These are phyloP conservation scores for Myotis findleyi DNA, from an alignment of 2,797 vertebrate genomes.

Conservation along the genomic window DNA sequence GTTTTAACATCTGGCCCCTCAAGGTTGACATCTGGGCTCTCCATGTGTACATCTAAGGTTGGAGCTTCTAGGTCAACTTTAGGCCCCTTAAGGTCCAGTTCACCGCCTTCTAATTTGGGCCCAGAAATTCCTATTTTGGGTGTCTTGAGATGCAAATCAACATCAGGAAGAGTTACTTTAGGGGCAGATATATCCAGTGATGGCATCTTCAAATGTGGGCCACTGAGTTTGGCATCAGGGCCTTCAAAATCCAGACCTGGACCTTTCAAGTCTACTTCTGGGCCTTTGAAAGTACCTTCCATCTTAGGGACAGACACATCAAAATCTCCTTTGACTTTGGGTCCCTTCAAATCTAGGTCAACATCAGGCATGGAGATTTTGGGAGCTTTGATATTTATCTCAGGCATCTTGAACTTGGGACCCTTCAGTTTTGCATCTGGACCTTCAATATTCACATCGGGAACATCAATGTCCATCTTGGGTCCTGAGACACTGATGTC, in stretches of 20 bases:
- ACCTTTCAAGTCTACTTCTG: slow-evolving; percentile 80
- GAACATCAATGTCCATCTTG: slow-evolving; percentile 64
- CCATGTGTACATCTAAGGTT: slow-evolving; percentile 74
- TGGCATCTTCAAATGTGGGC: slow-evolving; percentile 82
- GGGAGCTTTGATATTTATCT: slow-evolving; percentile 78
- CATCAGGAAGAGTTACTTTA: slow-evolving; percentile 80
- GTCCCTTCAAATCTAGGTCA: slow-evolving; percentile 87
- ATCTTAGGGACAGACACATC: slow-evolving; percentile 81
- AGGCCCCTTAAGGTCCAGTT: slow-evolving; percentile 79
- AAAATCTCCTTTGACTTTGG: slow-evolving; percentile 82
- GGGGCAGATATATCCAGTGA: slow-evolving; percentile 82
- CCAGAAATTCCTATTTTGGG: slow-evolving; percentile 81
- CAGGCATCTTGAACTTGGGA: slow-evolving; percentile 80
- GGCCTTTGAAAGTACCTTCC: slow-evolving; percentile 79
- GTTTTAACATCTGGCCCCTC: slow-evolving; percentile 85
- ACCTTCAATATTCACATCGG: slow-evolving; percentile 69
- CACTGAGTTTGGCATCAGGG: slow-evolving; percentile 73
- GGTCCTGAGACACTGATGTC: slow-evolving; percentile 73
- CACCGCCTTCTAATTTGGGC: slow-evolving; percentile 81
- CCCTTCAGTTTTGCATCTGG: slow-evolving; percentile 76
- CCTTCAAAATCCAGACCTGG: slow-evolving; percentile 77
- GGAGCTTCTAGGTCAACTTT: slow-evolving; percentile 79
- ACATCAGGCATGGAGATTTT: slow-evolving; percentile 86
- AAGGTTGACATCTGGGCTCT: slow-evolving; percentile 80
- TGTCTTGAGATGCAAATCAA: slow-evolving; percentile 83